Conservation (phyloP, 1,140 invertebrate genomes). For the Hylaeus volcanicus region DNA sequence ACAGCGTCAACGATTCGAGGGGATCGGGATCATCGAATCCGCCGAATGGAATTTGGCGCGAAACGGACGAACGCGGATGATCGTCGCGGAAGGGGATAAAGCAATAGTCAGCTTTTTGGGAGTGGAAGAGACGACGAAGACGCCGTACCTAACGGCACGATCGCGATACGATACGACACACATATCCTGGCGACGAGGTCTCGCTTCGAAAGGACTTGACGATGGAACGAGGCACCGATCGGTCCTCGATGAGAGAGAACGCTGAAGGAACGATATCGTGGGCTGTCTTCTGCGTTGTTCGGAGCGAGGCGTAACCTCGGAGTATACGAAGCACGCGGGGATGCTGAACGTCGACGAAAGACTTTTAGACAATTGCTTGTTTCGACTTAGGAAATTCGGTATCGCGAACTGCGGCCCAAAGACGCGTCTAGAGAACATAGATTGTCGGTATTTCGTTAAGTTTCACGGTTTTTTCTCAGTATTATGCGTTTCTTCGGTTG, state of each 20-base stretch:
- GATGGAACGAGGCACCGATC: neutral
- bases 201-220: no score
- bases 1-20: neutral
- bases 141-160: neutral
- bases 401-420: neutral
- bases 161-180: conserved; percentile 30
- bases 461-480: conserved; percentile 20
- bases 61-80: neutral
- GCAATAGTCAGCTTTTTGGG: neutral
- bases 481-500: conserved; percentile 8
- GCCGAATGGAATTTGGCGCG: conserved; percentile 36
- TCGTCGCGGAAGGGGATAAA: neutral
- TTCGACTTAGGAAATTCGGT: neutral
- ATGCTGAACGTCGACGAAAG: conserved; percentile 2
- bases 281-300: no score
- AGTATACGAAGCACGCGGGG: conserved; percentile 54
- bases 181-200: conserved; percentile 35
- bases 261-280: no score
- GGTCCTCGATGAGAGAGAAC: no score
- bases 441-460: conserved; percentile 5
- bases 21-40: neutral
- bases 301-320: conserved; percentile 8
- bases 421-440: neutral
- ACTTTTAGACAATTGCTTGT: conserved; percentile 8
- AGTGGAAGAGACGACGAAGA: neutral